Percentiles rank a stretch among this genome's conserved stretches.
phyloP scores from a whole-genome alignment of 2,113 vertebrate species.

The Acanthisitta chloris region DNA sequence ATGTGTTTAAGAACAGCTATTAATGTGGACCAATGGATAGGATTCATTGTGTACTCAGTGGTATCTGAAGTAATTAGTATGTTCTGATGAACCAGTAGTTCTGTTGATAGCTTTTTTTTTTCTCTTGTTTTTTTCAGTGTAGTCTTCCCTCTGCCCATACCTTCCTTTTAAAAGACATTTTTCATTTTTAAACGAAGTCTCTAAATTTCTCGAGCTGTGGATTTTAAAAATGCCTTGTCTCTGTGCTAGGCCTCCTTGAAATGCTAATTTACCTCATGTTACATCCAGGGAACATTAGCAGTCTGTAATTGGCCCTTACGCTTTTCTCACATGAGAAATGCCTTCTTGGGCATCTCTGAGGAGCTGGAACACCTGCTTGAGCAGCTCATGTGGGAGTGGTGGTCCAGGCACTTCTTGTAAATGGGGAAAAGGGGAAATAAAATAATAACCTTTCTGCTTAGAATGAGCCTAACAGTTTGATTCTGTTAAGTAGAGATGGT shows the following conservation, averaged over 20 bases:
- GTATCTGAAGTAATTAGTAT: not conserved
- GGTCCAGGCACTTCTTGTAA: not conserved
- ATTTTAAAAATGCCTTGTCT: not conserved
- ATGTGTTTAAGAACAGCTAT: not conserved
- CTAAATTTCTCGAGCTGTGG: not conserved
- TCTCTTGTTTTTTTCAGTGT: not conserved
- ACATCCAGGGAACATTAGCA: not conserved
- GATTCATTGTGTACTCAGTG: not conserved
- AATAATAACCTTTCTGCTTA: not conserved
- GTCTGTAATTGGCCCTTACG: not conserved
- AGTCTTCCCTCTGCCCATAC: not conserved
- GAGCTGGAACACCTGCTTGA: not conserved
- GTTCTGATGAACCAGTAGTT: not conserved
- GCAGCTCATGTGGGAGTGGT: not conserved
- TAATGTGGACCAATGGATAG: not conserved
- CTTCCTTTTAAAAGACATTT: not conserved
- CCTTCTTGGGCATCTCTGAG: not conserved
- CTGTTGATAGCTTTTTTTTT: not conserved
- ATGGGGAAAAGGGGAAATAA: not conserved
- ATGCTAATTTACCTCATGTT: not conserved
- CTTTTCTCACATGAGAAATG: not conserved
- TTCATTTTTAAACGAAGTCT: not conserved
- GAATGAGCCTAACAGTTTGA: not conserved
- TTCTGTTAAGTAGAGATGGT: not conserved
- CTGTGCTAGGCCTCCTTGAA: not conserved